phyloP scores from a whole-genome alignment of 1,140 invertebrate species.

The Drosophila suzukii region DNA sequence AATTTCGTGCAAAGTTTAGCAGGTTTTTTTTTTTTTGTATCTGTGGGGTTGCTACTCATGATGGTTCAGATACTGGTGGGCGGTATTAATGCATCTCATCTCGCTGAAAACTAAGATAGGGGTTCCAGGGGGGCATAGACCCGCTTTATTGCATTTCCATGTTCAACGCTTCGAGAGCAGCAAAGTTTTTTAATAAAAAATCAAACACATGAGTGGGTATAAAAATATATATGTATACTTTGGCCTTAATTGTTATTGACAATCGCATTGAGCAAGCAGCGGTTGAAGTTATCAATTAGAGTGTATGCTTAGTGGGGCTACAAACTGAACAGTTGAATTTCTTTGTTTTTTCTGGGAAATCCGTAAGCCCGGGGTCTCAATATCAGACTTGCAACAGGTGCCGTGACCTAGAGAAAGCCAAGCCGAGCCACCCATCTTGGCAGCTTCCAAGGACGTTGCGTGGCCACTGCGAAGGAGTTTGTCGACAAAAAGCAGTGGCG shows the following conservation, averaged over 20 bases:
- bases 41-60: too few relatives aligned
- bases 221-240: constrained; percentile 5
- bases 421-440: background rate
- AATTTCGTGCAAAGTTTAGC: constrained; percentile 68
- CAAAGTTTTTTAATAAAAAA: constrained; percentile 72
- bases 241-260: constrained; percentile 49
- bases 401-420: constrained; percentile 24
- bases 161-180: constrained; percentile 24
- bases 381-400: constrained; percentile 34
- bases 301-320: background rate
- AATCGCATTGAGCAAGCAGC: constrained; percentile 26
- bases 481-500: constrained; percentile 14
- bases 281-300: constrained; percentile 1
- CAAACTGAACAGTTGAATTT: too few relatives aligned
- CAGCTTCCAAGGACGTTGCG: constrained; percentile 48
- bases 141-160: constrained; percentile 58
- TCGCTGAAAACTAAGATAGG: background rate
- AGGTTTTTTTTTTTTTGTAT: background rate
- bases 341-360: too few relatives aligned
- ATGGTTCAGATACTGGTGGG: background rate
- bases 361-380: background rate
- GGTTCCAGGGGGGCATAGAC: background rate
- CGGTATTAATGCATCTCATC: constrained; percentile 6
- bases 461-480: constrained; percentile 59
- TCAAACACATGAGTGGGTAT: constrained; percentile 32